phyloP scores from a whole-genome alignment of 2,113 vertebrate species.

The Ceratotherium simum region DNA sequence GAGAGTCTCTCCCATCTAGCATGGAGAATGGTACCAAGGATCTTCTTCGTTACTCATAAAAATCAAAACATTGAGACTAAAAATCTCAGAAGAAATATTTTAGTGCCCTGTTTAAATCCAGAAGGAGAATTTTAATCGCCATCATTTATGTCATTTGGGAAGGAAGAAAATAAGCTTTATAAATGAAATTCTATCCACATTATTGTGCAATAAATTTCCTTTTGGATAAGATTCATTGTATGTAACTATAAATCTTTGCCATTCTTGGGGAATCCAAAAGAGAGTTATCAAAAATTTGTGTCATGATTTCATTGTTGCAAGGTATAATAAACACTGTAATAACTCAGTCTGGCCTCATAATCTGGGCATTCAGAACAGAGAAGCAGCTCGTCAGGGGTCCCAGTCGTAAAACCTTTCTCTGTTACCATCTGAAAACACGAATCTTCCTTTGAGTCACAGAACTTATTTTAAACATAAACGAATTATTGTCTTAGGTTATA shows the following conservation, averaged over 20 bases:
- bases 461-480: slow-evolving; percentile 44
- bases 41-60: slow-evolving; percentile 3
- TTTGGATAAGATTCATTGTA: slow-evolving; percentile 41
- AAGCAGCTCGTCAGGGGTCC: background rate
- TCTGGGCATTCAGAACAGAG: background rate
- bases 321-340: background rate
- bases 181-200: slow-evolving; percentile 60
- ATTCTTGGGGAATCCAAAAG: slow-evolving; percentile 38
- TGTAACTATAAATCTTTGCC: slow-evolving; percentile 46
- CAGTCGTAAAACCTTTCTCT: background rate
- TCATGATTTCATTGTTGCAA: background rate
- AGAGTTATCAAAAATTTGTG: slow-evolving; percentile 9
- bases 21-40: background rate
- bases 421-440: background rate
- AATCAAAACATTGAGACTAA: slow-evolving; percentile 15
- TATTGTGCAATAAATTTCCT: slow-evolving; percentile 68
- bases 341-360: background rate
- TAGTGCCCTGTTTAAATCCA: slow-evolving; percentile 26
- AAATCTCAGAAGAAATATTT: background rate
- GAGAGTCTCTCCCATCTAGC: background rate
- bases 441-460: slow-evolving; percentile 19
- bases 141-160: slow-evolving; percentile 36
- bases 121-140: slow-evolving; percentile 56
- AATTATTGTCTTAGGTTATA: background rate
- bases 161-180: slow-evolving; percentile 55